Evolutionary conservation across 2,113 vertebrate genomes (phyloP), one percentile per base, ranked within the genome.

Genomic region (Smithornis capensis): DNA sequence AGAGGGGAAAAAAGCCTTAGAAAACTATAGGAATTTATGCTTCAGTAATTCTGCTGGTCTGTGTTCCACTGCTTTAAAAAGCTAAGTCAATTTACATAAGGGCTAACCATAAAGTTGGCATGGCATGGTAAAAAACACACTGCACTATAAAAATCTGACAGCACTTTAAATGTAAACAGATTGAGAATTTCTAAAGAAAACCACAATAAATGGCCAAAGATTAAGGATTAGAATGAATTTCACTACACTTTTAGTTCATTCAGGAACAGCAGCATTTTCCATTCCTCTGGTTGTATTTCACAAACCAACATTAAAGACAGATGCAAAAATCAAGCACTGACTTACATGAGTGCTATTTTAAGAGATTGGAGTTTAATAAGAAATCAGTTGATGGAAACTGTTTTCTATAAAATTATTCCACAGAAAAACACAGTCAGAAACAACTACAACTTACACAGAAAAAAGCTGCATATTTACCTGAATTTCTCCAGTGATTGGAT

Each of bases 401-500:
- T 37, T 74, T 74, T 70, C 31, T 38, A 28, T 12, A 81, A 59
- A 67, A 1, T 45, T 70, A n/a, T 57, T 87, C 4, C 44, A 64
- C 21, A 70, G 19, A 12, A 42, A 75, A 94, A 81, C 29, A 47
- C 6, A 75, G 14, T 2, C 21, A 21, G 10, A 19, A 85, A 35
- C 28, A 38, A 78, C 31, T 67, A 44, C 4, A 73, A 38, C 50
- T 62, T 73, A 47, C 11, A 28, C 5, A 80, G 35, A 1, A 89
- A 52, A 56, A 93, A 4, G 14, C 7, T 21, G 19, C 8, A 28
- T 27, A 60, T 18, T 92, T 95, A 99, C 99, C 99, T 99, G 99
- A 96, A 99, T 99, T 98, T 99, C 99, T 95, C 99, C 99, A 44
- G 98, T 99, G 96, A 99, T 98, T 57, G 98, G 98, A 97, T 99